Percentiles rank a stretch among this genome's conserved stretches.
These are phyloP conservation scores for Thereva unica DNA, from an alignment of 2,888 invertebrate species.

Conservation along the genomic window DNA sequence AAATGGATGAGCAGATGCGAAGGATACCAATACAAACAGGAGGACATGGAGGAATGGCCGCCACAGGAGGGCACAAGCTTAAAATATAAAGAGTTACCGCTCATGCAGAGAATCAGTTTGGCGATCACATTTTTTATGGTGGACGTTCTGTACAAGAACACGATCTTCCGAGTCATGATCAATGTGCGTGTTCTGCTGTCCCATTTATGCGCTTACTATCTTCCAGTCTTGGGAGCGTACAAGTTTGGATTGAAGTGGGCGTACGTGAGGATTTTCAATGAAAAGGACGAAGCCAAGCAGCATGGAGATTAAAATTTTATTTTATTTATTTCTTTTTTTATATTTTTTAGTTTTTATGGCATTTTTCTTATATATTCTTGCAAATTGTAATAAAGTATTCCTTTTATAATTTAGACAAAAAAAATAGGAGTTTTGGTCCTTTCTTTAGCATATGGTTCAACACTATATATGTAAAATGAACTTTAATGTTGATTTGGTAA, in stretches of 20 bases:
- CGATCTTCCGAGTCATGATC: slow-evolving; percentile 61
- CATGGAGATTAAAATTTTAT: too few species aligned
- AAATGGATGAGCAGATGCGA: slow-evolving; percentile 60
- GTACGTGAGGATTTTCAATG: slow-evolving; percentile 60
- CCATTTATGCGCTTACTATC: slow-evolving; percentile 64
- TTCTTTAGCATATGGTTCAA: too few species aligned
- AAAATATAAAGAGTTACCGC: slow-evolving; percentile 26
- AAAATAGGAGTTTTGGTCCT: too few species aligned
- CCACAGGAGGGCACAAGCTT: slow-evolving; percentile 2
- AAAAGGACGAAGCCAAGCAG: slow-evolving; percentile 1
- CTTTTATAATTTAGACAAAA: too few species aligned
- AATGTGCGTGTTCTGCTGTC: slow-evolving; percentile 63
- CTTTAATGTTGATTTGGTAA: too few species aligned
- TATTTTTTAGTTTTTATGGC: too few species aligned
- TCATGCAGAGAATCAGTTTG: slow-evolving; percentile 36
- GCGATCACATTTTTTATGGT: neutral
- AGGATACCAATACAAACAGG: slow-evolving; percentile 57
- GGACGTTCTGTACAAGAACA: slow-evolving; percentile 51
- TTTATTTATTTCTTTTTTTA: too few species aligned
- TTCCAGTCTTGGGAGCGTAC: slow-evolving; percentile 68
- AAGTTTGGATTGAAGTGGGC: slow-evolving; percentile 64
- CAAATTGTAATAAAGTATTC: too few species aligned
- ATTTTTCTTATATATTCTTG: too few species aligned
- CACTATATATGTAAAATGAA: too few species aligned
- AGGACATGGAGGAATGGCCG: slow-evolving; percentile 36